Percentiles rank a stretch among this genome's conserved stretches.
These are phyloP conservation scores for Denticeps clupeoides DNA, from an alignment of 2,797 vertebrate genomes.

Conservation along the genomic window DNA sequence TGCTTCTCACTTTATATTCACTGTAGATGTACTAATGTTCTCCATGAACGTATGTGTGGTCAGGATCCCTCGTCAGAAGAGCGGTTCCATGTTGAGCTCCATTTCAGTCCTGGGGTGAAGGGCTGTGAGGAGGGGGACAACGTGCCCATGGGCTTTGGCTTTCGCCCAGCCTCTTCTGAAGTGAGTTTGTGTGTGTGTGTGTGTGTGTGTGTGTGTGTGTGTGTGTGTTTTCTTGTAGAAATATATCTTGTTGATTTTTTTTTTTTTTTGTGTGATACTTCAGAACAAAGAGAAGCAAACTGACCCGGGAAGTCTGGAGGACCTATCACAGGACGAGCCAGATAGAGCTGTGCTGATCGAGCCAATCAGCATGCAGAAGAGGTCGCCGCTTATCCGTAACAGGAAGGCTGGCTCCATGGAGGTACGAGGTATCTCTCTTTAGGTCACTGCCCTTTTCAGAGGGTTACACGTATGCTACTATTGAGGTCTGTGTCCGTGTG, in stretches of 20 bases:
- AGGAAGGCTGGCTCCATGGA: conserved; percentile 92
- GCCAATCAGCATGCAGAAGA: conserved; percentile 60
- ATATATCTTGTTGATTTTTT: too few relatives aligned
- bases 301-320: conserved; percentile 81
- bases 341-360: conserved; percentile 61
- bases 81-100: conserved; percentile 79
- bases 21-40: neutral
- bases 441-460: too few relatives aligned
- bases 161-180: conserved; percentile 76
- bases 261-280: neutral
- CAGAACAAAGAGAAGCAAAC: conserved; percentile 71
- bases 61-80: conserved; percentile 79
- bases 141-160: conserved; percentile 71
- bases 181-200: conserved; percentile 37
- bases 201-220: neutral
- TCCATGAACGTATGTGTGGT: neutral
- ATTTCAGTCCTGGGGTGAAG: conserved; percentile 81
- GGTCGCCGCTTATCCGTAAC: conserved; percentile 75
- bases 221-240: conserved; percentile 1
- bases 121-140: conserved; percentile 72
- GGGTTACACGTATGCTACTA: too few relatives aligned
- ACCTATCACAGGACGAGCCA: conserved; percentile 70
- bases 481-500: neutral
- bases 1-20: neutral
- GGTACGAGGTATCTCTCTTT: too few relatives aligned